Base-by-base conservation (phyloP, 2,888 invertebrate species). In the Eupeodes luniger region DNA sequence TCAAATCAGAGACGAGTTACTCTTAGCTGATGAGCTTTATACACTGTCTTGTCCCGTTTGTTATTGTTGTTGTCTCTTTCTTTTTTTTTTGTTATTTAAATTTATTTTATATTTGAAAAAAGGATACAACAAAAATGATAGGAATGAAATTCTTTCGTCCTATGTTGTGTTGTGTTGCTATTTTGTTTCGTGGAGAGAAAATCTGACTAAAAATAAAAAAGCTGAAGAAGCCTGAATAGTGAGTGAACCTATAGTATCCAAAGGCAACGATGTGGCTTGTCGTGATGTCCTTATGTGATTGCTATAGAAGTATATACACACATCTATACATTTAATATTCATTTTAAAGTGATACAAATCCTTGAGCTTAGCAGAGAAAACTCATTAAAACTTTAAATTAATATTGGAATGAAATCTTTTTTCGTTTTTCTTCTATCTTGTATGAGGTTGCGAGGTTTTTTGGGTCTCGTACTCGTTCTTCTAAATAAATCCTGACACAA, bases 351-450 rank as follows among this genome's bases (percentile, higher is more conserved):
- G 77, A 88, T 84, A 88, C 84, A 84, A 84, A 84, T 88, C 87
- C 87, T 84, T 88, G 74, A 88, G 77, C 84, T 84, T 80, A 77
- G 80, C 51, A 61, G 74, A 72, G 87, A 84, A 88, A 84, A 88
- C 84, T 88, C 84, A 88, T 88, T 88, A 88, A 88, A 88, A 88
- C 81, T 88, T 88, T 88, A 88, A 88, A 88, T 84, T 84, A 88
- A 88, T 84, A 88, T 88, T 81, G 77, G 69, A 88, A 84, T 62
- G 87, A 64, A 53, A n/a, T 81, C 51, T 36, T 81, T 51, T 75
- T n/a, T 3, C 27, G 27, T 66, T 78, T 61, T n/a, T 36, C 51
- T 47, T 44, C n/a, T 59, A 34, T 61, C 14, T 36, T 9, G 0
- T n/a, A 49, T 27, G 27, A 34, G 19, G 51, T 44, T 34, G 40